Percentiles rank a stretch among this genome's conserved stretches.
Evolutionary conservation across 2,113 vertebrate genomes (phyloP).

Genomic region (Lepus americanus): DNA sequence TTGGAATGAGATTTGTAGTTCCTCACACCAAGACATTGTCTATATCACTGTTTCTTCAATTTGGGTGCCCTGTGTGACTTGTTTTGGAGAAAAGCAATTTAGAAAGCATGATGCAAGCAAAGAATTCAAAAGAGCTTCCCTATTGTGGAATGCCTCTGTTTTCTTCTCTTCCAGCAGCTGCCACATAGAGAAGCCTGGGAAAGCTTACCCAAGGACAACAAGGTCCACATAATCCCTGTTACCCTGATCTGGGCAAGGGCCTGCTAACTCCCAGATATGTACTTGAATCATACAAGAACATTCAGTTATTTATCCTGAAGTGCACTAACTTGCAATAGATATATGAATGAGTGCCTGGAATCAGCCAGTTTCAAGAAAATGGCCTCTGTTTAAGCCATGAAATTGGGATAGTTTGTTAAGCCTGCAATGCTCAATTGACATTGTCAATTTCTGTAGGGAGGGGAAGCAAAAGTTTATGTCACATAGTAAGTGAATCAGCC

Average conservation of each 20-base stretch:
- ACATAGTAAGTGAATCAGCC: accelerated
- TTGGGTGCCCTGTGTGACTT: background rate
- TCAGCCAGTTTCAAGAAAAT: background rate
- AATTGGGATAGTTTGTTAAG: background rate
- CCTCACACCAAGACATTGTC: background rate
- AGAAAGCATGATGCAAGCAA: background rate
- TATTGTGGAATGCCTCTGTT: background rate
- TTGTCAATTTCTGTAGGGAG: background rate
- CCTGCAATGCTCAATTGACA: background rate
- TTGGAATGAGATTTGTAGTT: background rate
- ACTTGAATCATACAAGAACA: background rate
- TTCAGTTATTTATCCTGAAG: too few relatives aligned
- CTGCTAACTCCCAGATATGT: background rate
- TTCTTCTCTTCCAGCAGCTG: background rate
- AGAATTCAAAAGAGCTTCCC: background rate
- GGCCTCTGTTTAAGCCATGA: background rate
- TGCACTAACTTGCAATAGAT: background rate
- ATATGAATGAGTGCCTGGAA: background rate
- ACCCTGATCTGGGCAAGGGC: background rate
- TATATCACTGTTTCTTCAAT: background rate
- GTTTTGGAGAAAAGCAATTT: background rate
- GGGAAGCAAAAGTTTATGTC: background rate
- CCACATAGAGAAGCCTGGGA: background rate
- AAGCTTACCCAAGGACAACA: too few relatives aligned
- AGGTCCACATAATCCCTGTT: too few relatives aligned